Evolutionary conservation across 2,113 vertebrate genomes (phyloP).

Genomic region (Corvus cornix): DNA sequence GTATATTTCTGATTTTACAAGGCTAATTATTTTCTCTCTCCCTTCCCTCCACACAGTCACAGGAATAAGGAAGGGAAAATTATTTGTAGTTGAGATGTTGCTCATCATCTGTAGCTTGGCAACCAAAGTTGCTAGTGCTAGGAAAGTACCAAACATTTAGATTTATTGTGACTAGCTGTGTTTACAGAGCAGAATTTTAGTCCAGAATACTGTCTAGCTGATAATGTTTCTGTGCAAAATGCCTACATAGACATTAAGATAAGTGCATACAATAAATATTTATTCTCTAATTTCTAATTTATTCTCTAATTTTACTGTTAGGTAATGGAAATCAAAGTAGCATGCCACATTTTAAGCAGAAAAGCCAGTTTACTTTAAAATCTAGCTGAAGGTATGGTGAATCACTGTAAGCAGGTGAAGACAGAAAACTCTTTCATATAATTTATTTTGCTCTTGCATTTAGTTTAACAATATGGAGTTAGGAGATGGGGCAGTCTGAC

Average conservation of each 20-base stretch:
- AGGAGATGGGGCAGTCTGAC: neutral
- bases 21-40: neutral
- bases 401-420: neutral
- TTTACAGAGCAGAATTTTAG: neutral
- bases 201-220: neutral
- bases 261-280: neutral
- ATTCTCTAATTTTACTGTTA: neutral
- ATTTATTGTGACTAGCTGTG: neutral
- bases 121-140: neutral
- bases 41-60: neutral
- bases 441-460: neutral
- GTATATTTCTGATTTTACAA: neutral
- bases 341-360: neutral
- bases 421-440: neutral
- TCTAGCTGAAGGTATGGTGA: neutral
- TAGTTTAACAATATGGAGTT: neutral
- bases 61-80: neutral
- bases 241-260: neutral
- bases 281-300: neutral
- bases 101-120: neutral
- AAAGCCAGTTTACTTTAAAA: neutral
- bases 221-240: neutral
- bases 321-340: neutral
- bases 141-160: neutral
- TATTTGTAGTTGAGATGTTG: neutral